Conservation (phyloP, 2,888 invertebrate genomes). For the Malthinus seriepunctatus region DNA sequence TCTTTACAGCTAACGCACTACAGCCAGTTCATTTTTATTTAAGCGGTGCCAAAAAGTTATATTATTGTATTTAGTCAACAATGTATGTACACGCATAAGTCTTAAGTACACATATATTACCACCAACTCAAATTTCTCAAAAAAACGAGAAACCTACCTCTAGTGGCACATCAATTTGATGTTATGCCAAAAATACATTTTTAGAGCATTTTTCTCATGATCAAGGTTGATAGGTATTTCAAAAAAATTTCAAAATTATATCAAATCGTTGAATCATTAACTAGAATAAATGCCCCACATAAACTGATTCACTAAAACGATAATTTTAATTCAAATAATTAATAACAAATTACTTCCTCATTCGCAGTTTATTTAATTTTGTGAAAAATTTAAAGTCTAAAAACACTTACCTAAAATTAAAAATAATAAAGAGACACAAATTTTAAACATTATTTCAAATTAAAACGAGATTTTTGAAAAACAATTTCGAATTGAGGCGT, state of each 20-base stretch:
- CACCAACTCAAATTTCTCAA: slow-evolving; percentile 1
- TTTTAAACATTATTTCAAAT: not conserved
- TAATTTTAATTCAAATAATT: not conserved
- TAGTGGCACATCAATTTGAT: slow-evolving; percentile 3
- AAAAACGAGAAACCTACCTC: not conserved
- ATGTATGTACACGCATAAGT: not conserved
- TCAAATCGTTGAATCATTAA: not conserved
- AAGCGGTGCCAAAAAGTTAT: not conserved
- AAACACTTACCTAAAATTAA: not conserved
- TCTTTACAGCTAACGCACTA: too few relatives aligned
- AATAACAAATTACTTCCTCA: not conserved
- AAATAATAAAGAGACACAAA: too few relatives aligned
- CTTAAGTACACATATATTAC: not conserved
- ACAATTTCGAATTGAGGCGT: not conserved
- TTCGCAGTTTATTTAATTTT: not conserved
- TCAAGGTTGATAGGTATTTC: slow-evolving; percentile 7
- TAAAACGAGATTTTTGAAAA: not conserved
- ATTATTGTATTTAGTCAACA: not conserved
- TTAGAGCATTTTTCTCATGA: slow-evolving; percentile 9
- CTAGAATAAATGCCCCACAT: not conserved
- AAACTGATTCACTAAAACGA: not conserved
- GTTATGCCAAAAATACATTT: slow-evolving; percentile 10
- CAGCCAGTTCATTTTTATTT: too few relatives aligned
- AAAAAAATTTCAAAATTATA: not conserved
- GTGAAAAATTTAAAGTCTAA: not conserved